These are phyloP conservation scores for Bambusicola thoracicus DNA, from an alignment of 2,113 vertebrate genomes.

Conservation along the genomic window DNA sequence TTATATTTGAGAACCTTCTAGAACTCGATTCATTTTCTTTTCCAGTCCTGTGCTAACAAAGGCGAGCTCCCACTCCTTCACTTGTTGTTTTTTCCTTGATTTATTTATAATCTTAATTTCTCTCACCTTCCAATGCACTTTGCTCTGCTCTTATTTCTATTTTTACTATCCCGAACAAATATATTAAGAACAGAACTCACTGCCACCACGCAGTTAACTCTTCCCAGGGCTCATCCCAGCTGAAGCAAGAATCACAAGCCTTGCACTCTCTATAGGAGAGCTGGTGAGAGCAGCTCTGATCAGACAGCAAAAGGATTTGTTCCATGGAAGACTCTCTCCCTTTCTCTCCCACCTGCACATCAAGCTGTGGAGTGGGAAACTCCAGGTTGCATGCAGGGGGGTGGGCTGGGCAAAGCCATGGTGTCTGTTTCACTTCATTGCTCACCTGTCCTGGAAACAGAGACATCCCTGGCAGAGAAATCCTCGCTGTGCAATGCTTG, in stretches of 20 bases:
- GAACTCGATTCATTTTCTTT: neutral
- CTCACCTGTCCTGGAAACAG: neutral
- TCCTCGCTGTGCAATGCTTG: neutral
- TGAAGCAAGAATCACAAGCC: neutral
- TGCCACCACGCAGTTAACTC: neutral
- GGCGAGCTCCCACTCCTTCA: too few relatives aligned
- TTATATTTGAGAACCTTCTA: neutral
- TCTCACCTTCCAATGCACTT: neutral
- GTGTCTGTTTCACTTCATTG: fast-evolving
- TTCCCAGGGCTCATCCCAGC: neutral
- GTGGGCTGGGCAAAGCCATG: neutral
- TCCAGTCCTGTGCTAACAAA: neutral
- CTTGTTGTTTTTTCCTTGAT: too few relatives aligned
- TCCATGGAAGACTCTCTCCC: neutral
- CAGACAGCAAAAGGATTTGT: neutral
- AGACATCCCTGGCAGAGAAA: neutral
- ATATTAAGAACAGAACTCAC: neutral
- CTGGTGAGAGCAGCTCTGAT: neutral
- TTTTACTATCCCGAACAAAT: neutral
- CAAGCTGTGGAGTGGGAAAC: neutral
- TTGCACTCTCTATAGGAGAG: too few relatives aligned
- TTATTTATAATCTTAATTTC: neutral
- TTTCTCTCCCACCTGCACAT: neutral
- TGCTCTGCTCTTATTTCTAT: neutral
- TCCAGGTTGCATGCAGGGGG: fast-evolving